A percentile compares a stretch with the other conserved stretches of the same genome.
Evolutionary conservation across 1,140 invertebrate genomes (phyloP).

Genomic region (Caenorhabditis tropicalis): DNA sequence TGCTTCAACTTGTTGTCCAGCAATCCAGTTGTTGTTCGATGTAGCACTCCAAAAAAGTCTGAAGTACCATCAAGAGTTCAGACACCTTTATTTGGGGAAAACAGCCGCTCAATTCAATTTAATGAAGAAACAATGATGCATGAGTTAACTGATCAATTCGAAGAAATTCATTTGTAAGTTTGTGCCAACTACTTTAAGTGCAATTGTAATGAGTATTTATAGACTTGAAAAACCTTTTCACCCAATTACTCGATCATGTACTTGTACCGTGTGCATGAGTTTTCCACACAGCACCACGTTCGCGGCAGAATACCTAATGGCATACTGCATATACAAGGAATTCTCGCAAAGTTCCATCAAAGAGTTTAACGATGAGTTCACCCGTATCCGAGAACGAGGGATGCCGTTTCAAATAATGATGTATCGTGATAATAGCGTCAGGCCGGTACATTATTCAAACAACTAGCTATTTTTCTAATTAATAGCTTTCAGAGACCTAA

Average conservation of each 20-base stretch:
- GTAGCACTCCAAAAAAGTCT: neutral
- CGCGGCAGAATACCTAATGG: constrained; percentile 2
- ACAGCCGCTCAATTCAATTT: neutral
- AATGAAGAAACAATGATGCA: neutral
- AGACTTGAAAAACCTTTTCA: neutral
- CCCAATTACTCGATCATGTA: neutral
- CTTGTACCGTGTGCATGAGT: neutral
- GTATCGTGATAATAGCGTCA: neutral
- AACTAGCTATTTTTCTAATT: neutral
- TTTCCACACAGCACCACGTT: neutral
- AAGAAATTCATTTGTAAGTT: neutral
- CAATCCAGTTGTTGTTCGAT: neutral
- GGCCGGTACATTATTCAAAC: neutral
- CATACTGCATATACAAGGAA: neutral
- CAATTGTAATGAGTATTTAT: neutral
- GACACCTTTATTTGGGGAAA: neutral
- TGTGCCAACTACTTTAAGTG: neutral
- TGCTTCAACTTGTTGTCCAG: neutral
- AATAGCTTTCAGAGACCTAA: neutral
- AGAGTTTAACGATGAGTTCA: constrained; percentile 21
- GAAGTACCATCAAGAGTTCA: neutral
- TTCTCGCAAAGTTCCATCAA: neutral
- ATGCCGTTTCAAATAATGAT: neutral
- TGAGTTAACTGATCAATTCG: neutral
- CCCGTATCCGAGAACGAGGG: neutral